Conservation (phyloP, 1,140 invertebrate species). For the Phymorhynchus buccinoides region DNA sequence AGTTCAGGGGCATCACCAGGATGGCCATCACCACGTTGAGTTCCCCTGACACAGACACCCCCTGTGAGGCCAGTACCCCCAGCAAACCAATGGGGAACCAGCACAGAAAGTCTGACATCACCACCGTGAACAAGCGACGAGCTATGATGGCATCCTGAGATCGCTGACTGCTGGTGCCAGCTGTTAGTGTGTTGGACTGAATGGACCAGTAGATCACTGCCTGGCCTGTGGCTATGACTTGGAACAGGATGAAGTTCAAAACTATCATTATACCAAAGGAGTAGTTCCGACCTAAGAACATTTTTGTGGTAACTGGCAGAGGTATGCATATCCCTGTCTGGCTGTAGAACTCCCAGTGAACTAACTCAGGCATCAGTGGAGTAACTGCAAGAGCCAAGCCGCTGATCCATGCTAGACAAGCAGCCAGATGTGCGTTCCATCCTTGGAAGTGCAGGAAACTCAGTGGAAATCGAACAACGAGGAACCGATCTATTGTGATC, state of each 20-base stretch:
- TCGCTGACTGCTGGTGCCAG: too few species aligned
- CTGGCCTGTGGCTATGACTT: neutral
- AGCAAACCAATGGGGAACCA: too few species aligned
- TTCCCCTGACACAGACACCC: too few species aligned
- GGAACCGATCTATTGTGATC: neutral
- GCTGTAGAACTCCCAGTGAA: slow-evolving; percentile 16
- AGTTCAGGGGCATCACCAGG: too few species aligned
- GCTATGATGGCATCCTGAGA: too few species aligned
- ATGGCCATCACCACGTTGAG: too few species aligned
- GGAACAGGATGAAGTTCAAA: neutral
- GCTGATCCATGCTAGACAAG: neutral
- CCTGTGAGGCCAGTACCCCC: too few species aligned
- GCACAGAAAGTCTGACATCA: too few species aligned
- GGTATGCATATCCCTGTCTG: slow-evolving; percentile 3
- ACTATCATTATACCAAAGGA: slow-evolving; percentile 1
- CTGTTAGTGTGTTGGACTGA: neutral
- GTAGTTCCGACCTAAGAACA: neutral
- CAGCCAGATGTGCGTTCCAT: neutral
- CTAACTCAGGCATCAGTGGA: neutral
- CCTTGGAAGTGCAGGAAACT: neutral
- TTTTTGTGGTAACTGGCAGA: neutral
- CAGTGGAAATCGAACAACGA: neutral
- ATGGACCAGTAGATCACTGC: neutral
- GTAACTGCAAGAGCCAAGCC: neutral
- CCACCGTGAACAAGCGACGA: too few species aligned